phyloP scores from a whole-genome alignment of 2,888 invertebrate genomes.

The Sepioteuthis lessoniana region DNA sequence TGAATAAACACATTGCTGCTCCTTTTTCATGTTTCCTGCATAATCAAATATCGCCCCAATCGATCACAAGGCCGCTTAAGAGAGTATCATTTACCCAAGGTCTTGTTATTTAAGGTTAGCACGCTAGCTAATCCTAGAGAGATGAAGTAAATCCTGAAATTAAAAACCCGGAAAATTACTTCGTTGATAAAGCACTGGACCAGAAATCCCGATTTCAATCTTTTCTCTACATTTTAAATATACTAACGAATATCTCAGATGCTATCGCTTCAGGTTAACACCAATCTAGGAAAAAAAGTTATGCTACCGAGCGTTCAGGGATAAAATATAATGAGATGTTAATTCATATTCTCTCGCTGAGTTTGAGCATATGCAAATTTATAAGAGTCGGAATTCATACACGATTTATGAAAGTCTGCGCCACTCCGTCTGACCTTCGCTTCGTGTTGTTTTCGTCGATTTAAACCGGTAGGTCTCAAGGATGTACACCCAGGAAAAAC shows the following conservation, averaged over 20 bases:
- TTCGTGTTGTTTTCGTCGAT: no score
- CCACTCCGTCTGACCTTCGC: no score
- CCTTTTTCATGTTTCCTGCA: neutral
- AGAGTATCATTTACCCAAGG: neutral
- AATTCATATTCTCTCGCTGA: neutral
- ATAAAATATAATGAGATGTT: neutral
- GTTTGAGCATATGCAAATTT: neutral
- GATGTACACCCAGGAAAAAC: no score
- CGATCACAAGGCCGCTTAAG: neutral
- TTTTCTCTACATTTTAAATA: neutral
- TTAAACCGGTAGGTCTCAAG: no score
- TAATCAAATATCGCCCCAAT: neutral
- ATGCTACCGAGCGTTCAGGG: neutral
- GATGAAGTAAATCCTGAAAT: neutral
- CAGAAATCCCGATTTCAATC: neutral
- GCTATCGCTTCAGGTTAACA: neutral
- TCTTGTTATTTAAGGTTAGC: neutral
- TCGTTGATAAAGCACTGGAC: neutral
- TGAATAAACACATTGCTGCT: neutral
- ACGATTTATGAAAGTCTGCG: no score
- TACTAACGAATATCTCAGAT: neutral
- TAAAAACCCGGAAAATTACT: slow-evolving; percentile 33
- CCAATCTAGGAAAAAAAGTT: neutral
- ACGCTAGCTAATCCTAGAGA: neutral
- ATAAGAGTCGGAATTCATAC: neutral